Percentiles rank a stretch among this genome's conserved stretches.
Conservation (phyloP, 2,888 invertebrate species). For the Oscheius sp. region DNA sequence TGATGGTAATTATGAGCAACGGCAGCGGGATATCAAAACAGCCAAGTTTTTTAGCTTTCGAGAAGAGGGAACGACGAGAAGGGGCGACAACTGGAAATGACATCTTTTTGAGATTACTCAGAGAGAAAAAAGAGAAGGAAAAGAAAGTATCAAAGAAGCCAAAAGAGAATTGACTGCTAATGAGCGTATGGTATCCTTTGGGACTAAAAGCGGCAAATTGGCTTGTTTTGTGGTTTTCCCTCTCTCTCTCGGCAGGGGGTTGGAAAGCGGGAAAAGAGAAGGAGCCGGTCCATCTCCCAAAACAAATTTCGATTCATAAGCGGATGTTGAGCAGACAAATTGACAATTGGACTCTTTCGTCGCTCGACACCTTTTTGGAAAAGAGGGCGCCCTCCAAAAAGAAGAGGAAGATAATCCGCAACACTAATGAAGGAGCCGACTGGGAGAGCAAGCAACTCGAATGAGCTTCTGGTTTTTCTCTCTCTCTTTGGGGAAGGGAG, state of each 20-base stretch:
- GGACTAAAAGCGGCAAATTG: background rate
- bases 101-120: no score
- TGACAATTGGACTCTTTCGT: slow-evolving; percentile 7
- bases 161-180: background rate
- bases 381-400: background rate
- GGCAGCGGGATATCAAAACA: no score
- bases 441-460: background rate
- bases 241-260: background rate
- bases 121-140: background rate
- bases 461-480: background rate
- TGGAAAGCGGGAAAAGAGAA: background rate
- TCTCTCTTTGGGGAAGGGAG: no score
- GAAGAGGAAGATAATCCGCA: slow-evolving; percentile 32
- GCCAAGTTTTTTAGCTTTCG: no score
- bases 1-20: no score
- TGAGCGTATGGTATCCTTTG: slow-evolving; percentile 7
- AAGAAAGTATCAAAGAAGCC: background rate
- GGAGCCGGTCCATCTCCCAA: background rate
- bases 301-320: slow-evolving; percentile 18
- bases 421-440: slow-evolving; percentile 29
- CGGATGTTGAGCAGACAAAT: background rate
- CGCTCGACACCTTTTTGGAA: slow-evolving; percentile 1
- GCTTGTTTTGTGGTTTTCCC: background rate
- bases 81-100: no score
- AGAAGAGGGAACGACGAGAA: no score